Evolutionary conservation across 2,113 vertebrate genomes (phyloP), one percentile per base, ranked within the genome.

Genomic region (Neogobius melanostomus): DNA sequence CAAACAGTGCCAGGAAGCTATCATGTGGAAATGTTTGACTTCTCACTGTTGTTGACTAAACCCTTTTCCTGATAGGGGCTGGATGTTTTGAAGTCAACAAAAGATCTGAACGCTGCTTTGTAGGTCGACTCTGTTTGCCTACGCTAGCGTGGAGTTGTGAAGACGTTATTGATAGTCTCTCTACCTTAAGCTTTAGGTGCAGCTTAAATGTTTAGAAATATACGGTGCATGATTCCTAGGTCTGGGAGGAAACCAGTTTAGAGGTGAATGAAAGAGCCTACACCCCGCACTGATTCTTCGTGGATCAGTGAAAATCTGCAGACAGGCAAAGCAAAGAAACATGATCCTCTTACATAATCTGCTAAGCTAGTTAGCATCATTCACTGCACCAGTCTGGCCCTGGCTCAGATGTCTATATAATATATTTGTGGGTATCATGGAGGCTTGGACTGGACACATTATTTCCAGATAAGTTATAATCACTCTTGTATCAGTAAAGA

Each of bases 321-420:
- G 54, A 63, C 68, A 11, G 47, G 81, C 64, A 51, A 66, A 45
- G 12, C 36, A 59, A 60, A 73, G 65, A 64, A 7, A 62, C 48
- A 7, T 14, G 28, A 68, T 59, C 74, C 68, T 72, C 72, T 86
- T 82, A 80, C 74, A 66, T 70, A 82, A 83, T 71, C 72, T 68
- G 47, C 54, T 66, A 21, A 74, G 68, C 70, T 43, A 43, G 69
- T 67, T 68, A 47, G 8, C 44, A 48, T 60, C 21, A 17, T 68
- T 64, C 49, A 76, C 66, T 49, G 54, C 68, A 44, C 11, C 56
- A 47, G 56, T 12, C 28, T 14, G 28, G 16, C 11, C 45, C 46
- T 59, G 64, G 56, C 14, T 11, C 1, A 50, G 11, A 50, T 50
- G 48, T 14, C 48, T 5, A 12, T 15, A 50, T 3, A 15, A 36